Evolutionary conservation across 2,113 vertebrate species (phyloP), one percentile per base, ranked within the genome.

Genomic region (Andinoacara biseriatus): DNA sequence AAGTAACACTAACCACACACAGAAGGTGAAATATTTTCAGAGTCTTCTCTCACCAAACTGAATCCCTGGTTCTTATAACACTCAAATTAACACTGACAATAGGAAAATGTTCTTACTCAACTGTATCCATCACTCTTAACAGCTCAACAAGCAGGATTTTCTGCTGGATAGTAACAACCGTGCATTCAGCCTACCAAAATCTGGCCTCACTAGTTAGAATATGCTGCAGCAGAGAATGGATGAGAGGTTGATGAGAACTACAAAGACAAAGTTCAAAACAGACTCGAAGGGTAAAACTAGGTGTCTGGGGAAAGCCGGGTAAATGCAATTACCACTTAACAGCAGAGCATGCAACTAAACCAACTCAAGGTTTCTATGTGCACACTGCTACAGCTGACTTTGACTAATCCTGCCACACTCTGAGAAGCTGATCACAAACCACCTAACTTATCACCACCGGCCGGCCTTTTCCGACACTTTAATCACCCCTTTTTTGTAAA

Each of bases 391-490:
- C 85, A 93, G 91, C 40, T 22, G 81, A 91, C 84, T 43, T 74
- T 26, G 85, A n/a, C 80, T 94, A 93, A 90, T 94, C 91, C 84
- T 11, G 87, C 78, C 85, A 81, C 59, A 14, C 80, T 88, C 78
- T 84, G 80, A 90, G 78, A 60, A 89, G 82, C 88, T n/a, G 76
- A 86, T 90, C 89, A 38, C 6, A 31, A 33, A 8, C 75, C 94
- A 95, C 94, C 90, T 93, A 90, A 93, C 94, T 94, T 90, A 93
- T 95, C 92, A 95, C 79, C 80, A 67, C 86, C 24, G 52, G 79
- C 74, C 76, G 82, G 67, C 86, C 89, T 85, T 86, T 88, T 91
- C 92, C 69, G 93, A 95, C 94, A 94, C 88, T 89, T 95, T 94
- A 94, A 95, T 93, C 87, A 10, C 86, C 85, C 38, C 54, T 61